Conservation (phyloP, 2,797 vertebrate genomes). For the Acanthurus lineatus region DNA sequence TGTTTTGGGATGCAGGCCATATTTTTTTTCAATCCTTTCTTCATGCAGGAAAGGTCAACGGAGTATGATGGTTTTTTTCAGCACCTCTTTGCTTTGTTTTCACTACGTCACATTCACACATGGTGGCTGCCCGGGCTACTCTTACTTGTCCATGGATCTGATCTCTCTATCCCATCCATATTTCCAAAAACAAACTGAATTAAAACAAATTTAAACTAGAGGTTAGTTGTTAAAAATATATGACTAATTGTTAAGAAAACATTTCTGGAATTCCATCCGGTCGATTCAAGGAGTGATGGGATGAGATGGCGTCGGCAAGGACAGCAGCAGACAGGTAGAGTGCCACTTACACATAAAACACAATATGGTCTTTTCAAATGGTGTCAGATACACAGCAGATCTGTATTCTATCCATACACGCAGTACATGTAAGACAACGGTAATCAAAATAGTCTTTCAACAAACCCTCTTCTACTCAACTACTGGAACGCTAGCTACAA, state of each 20-base stretch:
- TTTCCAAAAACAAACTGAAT: conserved; percentile 36
- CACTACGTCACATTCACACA: conserved; percentile 22
- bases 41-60: conserved; percentile 22
- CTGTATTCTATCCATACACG: conserved; percentile 12
- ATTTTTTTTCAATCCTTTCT: neutral
- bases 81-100: conserved; percentile 16
- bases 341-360: neutral
- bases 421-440: conserved; percentile 36
- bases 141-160: no score
- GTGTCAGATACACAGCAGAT: conserved; percentile 16
- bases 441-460: conserved; percentile 55
- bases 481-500: conserved; percentile 60
- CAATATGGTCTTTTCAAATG: conserved; percentile 1
- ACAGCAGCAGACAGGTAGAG: conserved; percentile 11
- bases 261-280: no score
- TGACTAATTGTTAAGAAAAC: no score
- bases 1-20: conserved; percentile 29
- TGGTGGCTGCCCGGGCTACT: conserved; percentile 18
- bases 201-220: neutral
- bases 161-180: neutral
- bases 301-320: no score
- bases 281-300: no score
- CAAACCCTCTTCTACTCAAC: conserved; percentile 55
- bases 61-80: conserved; percentile 13
- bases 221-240: no score